These are phyloP conservation scores for Acanthosepion lycidas DNA, from an alignment of 2,888 invertebrate species.

Conservation along the genomic window DNA sequence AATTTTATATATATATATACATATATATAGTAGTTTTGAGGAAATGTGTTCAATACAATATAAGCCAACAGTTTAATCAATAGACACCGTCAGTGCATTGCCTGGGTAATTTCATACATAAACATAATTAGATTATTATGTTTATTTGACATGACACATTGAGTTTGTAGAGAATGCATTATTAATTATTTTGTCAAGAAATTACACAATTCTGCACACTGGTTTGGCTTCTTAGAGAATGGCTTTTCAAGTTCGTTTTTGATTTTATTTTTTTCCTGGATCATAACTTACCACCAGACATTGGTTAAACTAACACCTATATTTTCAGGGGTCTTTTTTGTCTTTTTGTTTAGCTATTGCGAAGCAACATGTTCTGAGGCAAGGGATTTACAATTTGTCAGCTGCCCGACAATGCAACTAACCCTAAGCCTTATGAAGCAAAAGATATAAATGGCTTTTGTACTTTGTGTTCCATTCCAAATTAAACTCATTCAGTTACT, in stretches of 20 bases:
- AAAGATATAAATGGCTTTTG: too few relatives aligned
- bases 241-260: background rate
- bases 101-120: background rate
- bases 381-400: background rate
- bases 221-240: background rate
- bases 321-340: background rate
- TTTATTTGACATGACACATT: conserved; percentile 33
- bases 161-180: background rate
- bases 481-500: too few relatives aligned
- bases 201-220: background rate
- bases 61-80: background rate
- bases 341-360: background rate
- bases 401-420: background rate
- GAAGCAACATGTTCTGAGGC: background rate
- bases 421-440: background rate
- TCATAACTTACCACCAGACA: background rate
- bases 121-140: conserved; percentile 22
- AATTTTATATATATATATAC: too few relatives aligned
- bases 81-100: background rate
- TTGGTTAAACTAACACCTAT: background rate
- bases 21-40: too few relatives aligned
- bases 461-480: too few relatives aligned
- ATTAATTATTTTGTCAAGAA: conserved; percentile 20
- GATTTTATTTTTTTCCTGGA: background rate
- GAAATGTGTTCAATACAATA: background rate